Conservation (phyloP, 2,797 vertebrate species). For the Alca torda region DNA sequence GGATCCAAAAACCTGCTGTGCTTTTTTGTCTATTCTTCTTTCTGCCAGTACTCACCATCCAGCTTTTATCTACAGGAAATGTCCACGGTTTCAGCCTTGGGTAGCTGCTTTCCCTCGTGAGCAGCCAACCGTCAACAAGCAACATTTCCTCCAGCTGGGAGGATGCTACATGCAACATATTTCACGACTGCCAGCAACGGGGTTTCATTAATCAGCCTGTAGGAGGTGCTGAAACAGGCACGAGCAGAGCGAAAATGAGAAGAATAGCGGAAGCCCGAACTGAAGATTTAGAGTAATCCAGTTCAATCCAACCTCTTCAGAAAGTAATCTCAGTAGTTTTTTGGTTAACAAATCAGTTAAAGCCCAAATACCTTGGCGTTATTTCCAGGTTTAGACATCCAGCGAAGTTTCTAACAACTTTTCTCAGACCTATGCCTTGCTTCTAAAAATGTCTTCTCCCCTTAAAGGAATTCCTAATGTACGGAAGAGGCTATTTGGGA, state of each 20-base stretch:
- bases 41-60: not conserved
- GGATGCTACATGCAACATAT: not conserved
- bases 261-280: not conserved
- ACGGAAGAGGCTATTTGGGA: not conserved
- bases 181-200: not conserved
- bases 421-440: not conserved
- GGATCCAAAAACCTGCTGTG: constrained; percentile 67
- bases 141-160: constrained; percentile 19
- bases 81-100: not conserved
- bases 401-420: not conserved
- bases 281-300: not conserved
- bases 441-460: not conserved
- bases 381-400: not conserved
- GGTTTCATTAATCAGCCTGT: not conserved
- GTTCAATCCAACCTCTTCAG: not conserved
- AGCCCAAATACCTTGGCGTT: not conserved
- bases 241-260: not conserved
- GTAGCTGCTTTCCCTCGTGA: not conserved
- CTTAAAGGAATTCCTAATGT: not conserved
- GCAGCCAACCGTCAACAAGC: constrained; percentile 14
- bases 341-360: not conserved
- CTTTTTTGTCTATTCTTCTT: constrained; percentile 59
- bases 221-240: constrained; percentile 36
- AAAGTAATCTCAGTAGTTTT: not conserved
- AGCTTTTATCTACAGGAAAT: constrained; percentile 17